phyloP scores from a whole-genome alignment of 1,140 invertebrate species.

The Streblospio benedicti region DNA sequence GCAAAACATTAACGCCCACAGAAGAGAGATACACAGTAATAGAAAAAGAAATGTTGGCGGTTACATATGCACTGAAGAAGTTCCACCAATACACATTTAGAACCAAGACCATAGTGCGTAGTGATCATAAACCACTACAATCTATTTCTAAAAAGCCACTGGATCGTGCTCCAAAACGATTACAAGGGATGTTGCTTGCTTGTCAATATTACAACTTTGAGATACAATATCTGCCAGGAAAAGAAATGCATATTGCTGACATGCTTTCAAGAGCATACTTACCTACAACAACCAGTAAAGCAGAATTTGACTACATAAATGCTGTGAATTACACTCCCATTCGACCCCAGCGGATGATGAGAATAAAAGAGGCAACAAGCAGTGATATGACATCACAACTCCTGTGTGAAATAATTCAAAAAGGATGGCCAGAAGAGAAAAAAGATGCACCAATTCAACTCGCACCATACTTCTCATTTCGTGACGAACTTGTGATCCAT shows the following conservation, averaged over 20 bases:
- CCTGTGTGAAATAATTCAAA: not conserved
- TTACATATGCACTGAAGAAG: constrained; percentile 44
- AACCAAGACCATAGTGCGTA: constrained; percentile 19
- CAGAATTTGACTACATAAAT: not conserved
- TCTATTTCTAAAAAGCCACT: constrained; percentile 44
- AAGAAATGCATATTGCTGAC: constrained; percentile 46
- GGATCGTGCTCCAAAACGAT: constrained; percentile 34
- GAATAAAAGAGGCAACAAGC: not conserved
- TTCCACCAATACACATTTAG: constrained; percentile 46
- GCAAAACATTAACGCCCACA: constrained; percentile 36
- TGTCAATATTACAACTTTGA: constrained; percentile 44
- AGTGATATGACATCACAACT: not conserved
- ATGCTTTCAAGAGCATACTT: constrained; percentile 15
- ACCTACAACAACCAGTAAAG: not conserved
- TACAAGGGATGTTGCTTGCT: constrained; percentile 46
- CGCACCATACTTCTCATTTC: not conserved
- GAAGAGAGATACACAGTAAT: constrained; percentile 49
- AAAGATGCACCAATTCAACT: not conserved
- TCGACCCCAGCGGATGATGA: not conserved
- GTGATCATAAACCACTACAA: constrained; percentile 41
- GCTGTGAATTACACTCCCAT: not conserved
- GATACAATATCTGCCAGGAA: constrained; percentile 35
- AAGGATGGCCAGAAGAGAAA: constrained; percentile 2
- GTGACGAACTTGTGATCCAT: constrained; percentile 5
- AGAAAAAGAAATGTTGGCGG: constrained; percentile 48